Evolutionary conservation across 1,140 invertebrate species (phyloP).

Genomic region (Drosophila sp.): DNA sequence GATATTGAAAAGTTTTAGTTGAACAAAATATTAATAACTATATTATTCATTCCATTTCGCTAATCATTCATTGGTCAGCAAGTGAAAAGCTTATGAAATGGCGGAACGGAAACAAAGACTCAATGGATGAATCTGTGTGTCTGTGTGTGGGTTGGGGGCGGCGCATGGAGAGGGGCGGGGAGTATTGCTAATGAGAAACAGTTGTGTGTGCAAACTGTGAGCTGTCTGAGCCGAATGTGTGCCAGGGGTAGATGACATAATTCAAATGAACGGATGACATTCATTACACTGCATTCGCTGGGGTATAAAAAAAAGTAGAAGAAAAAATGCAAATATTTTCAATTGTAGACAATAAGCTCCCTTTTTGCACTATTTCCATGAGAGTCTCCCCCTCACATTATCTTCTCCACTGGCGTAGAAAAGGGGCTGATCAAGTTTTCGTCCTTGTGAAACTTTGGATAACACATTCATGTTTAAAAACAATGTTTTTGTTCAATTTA

Average conservation of each 20-base stretch:
- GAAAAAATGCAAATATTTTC: conserved; percentile 46
- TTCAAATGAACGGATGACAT: conserved; percentile 80
- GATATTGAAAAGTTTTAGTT: background rate
- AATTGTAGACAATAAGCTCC: conserved; percentile 46
- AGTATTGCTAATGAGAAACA: conserved; percentile 61
- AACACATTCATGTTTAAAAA: too few relatives aligned
- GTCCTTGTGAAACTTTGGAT: background rate
- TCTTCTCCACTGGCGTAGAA: background rate
- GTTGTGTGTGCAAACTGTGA: conserved; percentile 38
- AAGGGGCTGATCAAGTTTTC: background rate
- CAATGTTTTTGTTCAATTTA: background rate
- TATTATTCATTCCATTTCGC: conserved; percentile 1
- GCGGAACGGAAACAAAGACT: conserved; percentile 17
- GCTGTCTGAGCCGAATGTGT: conserved; percentile 50
- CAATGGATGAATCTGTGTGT: conserved; percentile 10
- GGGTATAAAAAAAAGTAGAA: conserved; percentile 8
- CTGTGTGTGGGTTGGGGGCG: conserved; percentile 24
- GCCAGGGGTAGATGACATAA: conserved; percentile 69
- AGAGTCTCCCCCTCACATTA: conserved; percentile 17
- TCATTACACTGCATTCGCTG: conserved; percentile 72
- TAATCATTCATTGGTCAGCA: conserved; percentile 15
- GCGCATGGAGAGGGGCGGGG: conserved; percentile 6
- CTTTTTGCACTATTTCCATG: conserved; percentile 30
- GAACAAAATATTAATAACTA: background rate
- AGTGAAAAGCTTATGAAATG: conserved; percentile 10